phyloP scores from a whole-genome alignment of 2,797 vertebrate genomes.

The Typhlichthys eigenmanni region DNA sequence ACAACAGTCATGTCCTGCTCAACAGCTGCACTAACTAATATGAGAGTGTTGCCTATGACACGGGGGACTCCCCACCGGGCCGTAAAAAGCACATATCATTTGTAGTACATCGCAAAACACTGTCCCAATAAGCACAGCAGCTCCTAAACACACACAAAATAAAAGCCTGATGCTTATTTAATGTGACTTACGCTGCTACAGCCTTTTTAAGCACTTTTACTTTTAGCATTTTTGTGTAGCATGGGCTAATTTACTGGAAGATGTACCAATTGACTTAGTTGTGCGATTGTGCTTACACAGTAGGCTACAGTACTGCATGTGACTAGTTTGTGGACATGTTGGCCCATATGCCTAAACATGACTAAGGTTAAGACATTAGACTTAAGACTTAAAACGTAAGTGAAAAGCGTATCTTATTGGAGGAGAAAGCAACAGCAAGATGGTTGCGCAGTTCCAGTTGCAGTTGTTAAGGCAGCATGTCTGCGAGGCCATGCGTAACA shows the following conservation, averaged over 20 bases:
- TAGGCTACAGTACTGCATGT: too few relatives aligned
- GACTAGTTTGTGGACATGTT: neutral
- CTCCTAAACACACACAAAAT: slow-evolving; percentile 21
- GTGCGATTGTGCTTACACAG: neutral
- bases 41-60: slow-evolving; percentile 68
- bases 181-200: slow-evolving; percentile 1
- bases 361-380: neutral
- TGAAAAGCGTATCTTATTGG: too few relatives aligned
- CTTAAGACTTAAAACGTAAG: slow-evolving; percentile 18
- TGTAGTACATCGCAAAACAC: slow-evolving; percentile 43
- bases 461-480: slow-evolving; percentile 17
- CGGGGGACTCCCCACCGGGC: slow-evolving; percentile 59
- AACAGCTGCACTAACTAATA: slow-evolving; percentile 78
- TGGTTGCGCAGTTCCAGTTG: slow-evolving; percentile 18
- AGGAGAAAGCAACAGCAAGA: too few relatives aligned
- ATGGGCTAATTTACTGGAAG: neutral
- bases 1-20: slow-evolving; percentile 73
- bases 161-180: slow-evolving; percentile 11
- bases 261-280: neutral
- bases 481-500: slow-evolving; percentile 10
- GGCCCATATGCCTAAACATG: neutral
- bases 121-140: slow-evolving; percentile 25
- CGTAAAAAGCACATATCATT: slow-evolving; percentile 53
- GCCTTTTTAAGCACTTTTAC: neutral
- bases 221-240: neutral